Conservation (phyloP, 2,888 invertebrate genomes). For the Odontothrips loti region DNA sequence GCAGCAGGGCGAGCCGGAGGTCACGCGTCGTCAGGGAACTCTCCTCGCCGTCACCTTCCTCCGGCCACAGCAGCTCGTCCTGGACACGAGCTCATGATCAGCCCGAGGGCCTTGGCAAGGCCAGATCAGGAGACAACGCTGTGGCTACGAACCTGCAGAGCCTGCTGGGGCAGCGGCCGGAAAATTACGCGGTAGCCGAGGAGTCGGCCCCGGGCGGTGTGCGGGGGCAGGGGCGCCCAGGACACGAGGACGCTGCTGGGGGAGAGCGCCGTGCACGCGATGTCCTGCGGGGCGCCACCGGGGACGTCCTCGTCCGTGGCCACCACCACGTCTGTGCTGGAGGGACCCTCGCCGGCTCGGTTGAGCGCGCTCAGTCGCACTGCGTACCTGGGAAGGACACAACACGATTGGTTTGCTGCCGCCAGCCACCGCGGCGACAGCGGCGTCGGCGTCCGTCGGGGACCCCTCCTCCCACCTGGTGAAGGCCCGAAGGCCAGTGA, state of each 20-base stretch:
- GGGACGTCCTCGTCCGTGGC: constrained; percentile 45
- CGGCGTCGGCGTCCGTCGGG: background rate
- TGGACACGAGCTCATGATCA: background rate
- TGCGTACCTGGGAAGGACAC: constrained; percentile 35
- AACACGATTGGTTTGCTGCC: background rate
- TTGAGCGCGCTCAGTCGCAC: constrained; percentile 41
- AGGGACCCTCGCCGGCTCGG: constrained; percentile 40
- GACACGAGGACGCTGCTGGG: constrained; percentile 47
- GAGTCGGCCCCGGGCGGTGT: constrained; percentile 47
- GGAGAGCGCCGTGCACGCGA: constrained; percentile 46
- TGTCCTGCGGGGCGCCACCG: constrained; percentile 46
- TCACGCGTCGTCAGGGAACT: constrained; percentile 35
- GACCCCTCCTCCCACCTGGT: background rate
- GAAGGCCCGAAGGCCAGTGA: background rate
- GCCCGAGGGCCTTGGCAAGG: too few species aligned
- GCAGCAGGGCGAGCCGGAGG: constrained; percentile 35
- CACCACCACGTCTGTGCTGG: constrained; percentile 37
- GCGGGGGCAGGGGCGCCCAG: constrained; percentile 47
- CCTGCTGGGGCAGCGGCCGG: constrained; percentile 40
- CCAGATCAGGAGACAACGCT: too few species aligned
- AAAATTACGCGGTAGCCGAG: constrained; percentile 48
- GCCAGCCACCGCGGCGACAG: background rate
- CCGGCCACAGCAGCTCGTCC: constrained; percentile 5
- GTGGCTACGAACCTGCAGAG: background rate
- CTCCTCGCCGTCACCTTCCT: background rate